Evolutionary conservation across 2,888 invertebrate species (phyloP).

Genomic region (Sarcophaga subvicina): DNA sequence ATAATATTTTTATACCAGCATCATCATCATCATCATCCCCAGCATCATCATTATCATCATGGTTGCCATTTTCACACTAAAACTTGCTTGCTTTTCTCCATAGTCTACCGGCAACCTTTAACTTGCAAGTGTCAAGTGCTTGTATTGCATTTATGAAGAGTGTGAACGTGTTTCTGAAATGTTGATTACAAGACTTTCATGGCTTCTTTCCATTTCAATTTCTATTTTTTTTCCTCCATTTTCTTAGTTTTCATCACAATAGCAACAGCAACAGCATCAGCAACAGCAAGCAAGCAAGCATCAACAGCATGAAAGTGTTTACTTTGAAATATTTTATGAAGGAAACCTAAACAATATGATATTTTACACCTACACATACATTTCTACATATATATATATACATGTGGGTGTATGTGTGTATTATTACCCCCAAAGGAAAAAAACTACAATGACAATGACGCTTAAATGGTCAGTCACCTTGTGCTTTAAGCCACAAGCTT

Average conservation of each 20-base stretch:
- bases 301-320: neutral
- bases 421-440: neutral
- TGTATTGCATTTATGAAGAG: neutral
- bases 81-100: neutral
- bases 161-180: neutral
- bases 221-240: neutral
- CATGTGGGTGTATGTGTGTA: too few relatives aligned
- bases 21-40: neutral
- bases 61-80: neutral
- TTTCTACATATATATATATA: neutral
- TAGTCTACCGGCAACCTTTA: constrained; percentile 34
- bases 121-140: constrained; percentile 39
- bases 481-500: neutral
- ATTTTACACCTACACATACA: neutral
- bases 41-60: neutral
- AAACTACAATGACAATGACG: constrained; percentile 40
- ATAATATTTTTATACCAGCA: too few relatives aligned
- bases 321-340: neutral
- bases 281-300: too few relatives aligned
- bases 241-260: neutral
- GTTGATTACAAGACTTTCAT: neutral
- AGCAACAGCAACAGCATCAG: neutral
- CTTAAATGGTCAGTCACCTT: constrained; percentile 55
- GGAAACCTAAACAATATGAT: neutral
- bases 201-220: constrained; percentile 1